Evolutionary conservation across 1,140 invertebrate species (phyloP).

Genomic region (Rhopalosiphum padi): DNA sequence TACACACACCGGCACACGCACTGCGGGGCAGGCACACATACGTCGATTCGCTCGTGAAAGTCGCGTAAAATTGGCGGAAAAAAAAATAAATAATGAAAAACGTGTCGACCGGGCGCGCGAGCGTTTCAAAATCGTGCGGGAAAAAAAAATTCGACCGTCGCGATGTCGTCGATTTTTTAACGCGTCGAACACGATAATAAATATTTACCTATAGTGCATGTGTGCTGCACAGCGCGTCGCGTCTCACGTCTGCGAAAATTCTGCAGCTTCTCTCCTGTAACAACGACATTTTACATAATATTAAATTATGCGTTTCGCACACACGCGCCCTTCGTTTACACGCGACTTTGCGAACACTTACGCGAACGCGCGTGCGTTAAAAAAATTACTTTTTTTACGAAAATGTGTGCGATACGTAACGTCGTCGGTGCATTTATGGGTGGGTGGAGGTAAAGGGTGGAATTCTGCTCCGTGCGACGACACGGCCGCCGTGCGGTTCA

Average conservation of each 20-base stretch:
- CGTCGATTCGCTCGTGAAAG: neutral
- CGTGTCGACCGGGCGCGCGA: neutral
- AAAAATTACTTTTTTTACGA: neutral
- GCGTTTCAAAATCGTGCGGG: constrained; percentile 35
- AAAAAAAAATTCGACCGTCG: constrained; percentile 8
- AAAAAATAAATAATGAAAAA: constrained; percentile 37
- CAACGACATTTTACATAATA: neutral
- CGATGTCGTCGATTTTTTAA: neutral
- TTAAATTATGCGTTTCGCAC: neutral
- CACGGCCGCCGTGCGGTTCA: neutral
- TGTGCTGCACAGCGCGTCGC: neutral
- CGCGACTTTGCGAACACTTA: neutral
- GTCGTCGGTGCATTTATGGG: neutral
- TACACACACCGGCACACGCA: neutral
- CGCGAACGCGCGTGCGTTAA: neutral
- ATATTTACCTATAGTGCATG: neutral
- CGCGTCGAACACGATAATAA: neutral
- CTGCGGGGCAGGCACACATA: neutral
- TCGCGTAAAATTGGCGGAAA: neutral
- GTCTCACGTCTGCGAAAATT: neutral
- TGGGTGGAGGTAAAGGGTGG: neutral
- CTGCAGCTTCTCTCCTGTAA: neutral
- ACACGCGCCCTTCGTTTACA: neutral
- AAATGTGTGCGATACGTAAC: neutral
- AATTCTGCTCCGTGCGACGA: neutral